Evolutionary conservation across 2,113 vertebrate species (phyloP), one percentile per base, ranked within the genome.

Genomic region (Tachuris rubrigastra): DNA sequence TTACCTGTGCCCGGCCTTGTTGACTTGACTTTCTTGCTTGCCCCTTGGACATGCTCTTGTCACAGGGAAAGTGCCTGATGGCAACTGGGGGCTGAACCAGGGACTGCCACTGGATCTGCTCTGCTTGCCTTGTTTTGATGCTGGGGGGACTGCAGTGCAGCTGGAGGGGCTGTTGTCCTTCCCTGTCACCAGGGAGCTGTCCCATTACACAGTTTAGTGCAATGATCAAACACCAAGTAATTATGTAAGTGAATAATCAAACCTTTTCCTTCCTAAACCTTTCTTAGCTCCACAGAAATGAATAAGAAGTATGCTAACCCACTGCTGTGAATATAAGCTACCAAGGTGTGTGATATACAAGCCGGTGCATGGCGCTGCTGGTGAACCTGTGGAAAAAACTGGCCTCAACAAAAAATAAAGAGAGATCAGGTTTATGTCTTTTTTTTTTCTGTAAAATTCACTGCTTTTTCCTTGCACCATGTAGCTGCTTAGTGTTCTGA

Each of bases 371-470:
- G 33, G 44, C 62, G n/a, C 39, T 79, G 15, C 19, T 66, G 56
- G 22, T 30, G 14, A 78, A 17, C 23, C 16, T 41, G n/a, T 47
- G 46, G 41, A 84, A 86, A 72, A 69, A 81, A 50, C 10, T 30
- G n/a, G 5, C 14, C 55, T 86, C 84, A 65, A 14, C 6, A 9
- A 69, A 74, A 68, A 80, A 30, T 41, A 65, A 55, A 73, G 35
- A 90, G 11, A 65, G 5, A 28, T 93, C 79, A 74, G 18, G 53
- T 87, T 90, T 49, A 85, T 2, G 0, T 42, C 14, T 85, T 94
- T 96, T 84, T 39, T 96, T 81, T 39, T n/a, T n/a, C 58, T 91
- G 35, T 88, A 87, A 96, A 91, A 96, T 81, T 91, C 42, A 49
- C 37, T 94, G 80, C 37, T 92, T 96, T 97, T 96, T 84, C 55